Base-by-base conservation (phyloP, 2,113 vertebrate species). In the Cisticola juncidis region DNA sequence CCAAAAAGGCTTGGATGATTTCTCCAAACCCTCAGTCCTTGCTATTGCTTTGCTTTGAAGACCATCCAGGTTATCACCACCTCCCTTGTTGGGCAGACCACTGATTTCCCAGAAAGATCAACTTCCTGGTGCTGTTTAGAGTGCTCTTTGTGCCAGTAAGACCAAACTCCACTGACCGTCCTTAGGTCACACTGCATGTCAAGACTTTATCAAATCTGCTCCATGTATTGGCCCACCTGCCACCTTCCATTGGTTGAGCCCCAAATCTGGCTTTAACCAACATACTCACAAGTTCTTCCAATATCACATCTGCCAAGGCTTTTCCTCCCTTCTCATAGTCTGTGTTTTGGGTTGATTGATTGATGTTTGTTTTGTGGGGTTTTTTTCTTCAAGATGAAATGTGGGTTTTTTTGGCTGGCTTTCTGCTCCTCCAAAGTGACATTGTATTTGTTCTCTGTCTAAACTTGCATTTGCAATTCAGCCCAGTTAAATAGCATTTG, bases 391-490 rank as follows among this genome's bases (percentile, higher is more conserved):
- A 72, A 93, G 76, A 92, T 53, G 65, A 94, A 94, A 53, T 74
- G 64, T 56, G 35, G 24, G 19, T 0, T 0, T 12, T 73, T 72
- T 81, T 91, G 88, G 72, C 92, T 81, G 35, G 48, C 68, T 86
- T 88, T 95, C 66, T 94, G 71, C 62, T 91, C 36, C 73, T 96
- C 87, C 94, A 92, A 96, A 92, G 94, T 96, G 90, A 96, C 88
- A 68, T 74, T 92, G 93, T 78, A 88, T 88, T 96, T 96, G 92
- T 81, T 93, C 88, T 93, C 77, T 91, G 86, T 88, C 93, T 95
- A 96, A 96, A 96, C 92, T 86, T 96, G 86, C 94, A 92, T 95
- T 94, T 96, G 93, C 94, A 94, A 95, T 96, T 96, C 92, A 94
- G 70, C 31, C n/a, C 45, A 69, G 92, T 92, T 95, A 95, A 96